Percentiles rank a stretch among this genome's conserved stretches.
These are phyloP conservation scores for Rhogogaster chlorosoma DNA, from an alignment of 2,888 invertebrate genomes.

Conservation along the genomic window DNA sequence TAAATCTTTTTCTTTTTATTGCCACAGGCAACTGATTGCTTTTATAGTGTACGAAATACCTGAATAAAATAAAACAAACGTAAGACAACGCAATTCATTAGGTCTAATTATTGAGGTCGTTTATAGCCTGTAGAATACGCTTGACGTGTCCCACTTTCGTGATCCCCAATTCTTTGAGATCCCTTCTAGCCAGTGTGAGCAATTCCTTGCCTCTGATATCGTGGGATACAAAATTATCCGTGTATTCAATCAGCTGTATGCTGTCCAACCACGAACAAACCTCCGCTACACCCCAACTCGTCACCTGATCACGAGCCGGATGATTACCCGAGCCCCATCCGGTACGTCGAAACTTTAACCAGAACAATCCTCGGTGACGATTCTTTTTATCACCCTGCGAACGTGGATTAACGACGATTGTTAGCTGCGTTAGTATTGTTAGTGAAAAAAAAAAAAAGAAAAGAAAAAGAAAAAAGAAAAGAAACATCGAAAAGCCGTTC, in stretches of 20 bases:
- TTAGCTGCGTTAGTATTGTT: slow-evolving; percentile 56
- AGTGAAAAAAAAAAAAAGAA: too few relatives aligned
- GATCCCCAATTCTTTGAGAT: slow-evolving; percentile 94
- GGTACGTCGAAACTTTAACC: slow-evolving; percentile 83
- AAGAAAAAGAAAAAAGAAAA: too few relatives aligned
- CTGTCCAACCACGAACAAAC: slow-evolving; percentile 95
- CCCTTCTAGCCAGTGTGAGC: slow-evolving; percentile 90
- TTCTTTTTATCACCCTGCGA: slow-evolving; percentile 74
- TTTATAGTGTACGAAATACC: not conserved
- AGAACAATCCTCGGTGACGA: slow-evolving; percentile 82
- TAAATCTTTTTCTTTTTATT: not conserved
- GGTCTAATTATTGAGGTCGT: slow-evolving; percentile 84
- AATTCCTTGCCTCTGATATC: slow-evolving; percentile 96
- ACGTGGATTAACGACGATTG: slow-evolving; percentile 52
- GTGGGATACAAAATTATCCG: slow-evolving; percentile 93
- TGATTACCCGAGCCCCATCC: slow-evolving; percentile 73
- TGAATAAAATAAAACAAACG: too few relatives aligned
- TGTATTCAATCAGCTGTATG: slow-evolving; percentile 93
- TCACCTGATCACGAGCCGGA: slow-evolving; percentile 71
- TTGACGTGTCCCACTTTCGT: slow-evolving; percentile 98
- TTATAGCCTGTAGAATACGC: slow-evolving; percentile 94
- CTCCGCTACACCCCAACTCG: slow-evolving; percentile 91
- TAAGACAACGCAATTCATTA: too few relatives aligned
- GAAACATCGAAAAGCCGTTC: slow-evolving; percentile 12
- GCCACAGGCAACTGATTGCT: slow-evolving; percentile 25